A percentile compares a stretch with the other conserved stretches of the same genome.
These are phyloP conservation scores for Siderastrea siderea DNA, from an alignment of 92 coral and sea anemone genomes.

Conservation along the genomic window DNA sequence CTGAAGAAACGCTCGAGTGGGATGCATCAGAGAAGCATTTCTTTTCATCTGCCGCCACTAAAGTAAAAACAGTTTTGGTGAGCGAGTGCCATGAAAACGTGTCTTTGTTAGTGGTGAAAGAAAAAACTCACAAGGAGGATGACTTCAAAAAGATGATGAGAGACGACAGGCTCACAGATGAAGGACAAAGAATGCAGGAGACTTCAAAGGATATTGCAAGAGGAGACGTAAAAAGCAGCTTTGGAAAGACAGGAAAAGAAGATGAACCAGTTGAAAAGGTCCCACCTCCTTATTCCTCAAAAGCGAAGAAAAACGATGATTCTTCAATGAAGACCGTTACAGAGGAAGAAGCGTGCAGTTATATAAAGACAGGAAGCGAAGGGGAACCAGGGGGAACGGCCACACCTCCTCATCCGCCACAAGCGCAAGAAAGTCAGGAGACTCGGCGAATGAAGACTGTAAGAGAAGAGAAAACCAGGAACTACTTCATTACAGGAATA, in stretches of 20 bases:
- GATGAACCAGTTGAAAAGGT: too few relatives aligned
- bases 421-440: too few relatives aligned
- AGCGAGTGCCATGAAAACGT: background rate
- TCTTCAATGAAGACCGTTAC: background rate
- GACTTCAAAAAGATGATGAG: too few relatives aligned
- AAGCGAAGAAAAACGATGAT: background rate
- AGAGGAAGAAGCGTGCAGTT: background rate
- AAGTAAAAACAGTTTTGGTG: background rate
- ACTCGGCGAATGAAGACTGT: too few relatives aligned
- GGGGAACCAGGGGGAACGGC: too few relatives aligned
- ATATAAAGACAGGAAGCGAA: background rate
- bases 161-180: background rate
- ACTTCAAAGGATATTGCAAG: background rate
- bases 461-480: too few relatives aligned
- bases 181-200: background rate
- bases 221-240: background rate
- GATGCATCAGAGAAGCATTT: background rate
- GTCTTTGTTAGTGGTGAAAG: background rate
- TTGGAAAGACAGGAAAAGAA: background rate
- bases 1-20: background rate
- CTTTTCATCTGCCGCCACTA: background rate
- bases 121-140: background rate
- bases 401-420: too few relatives aligned
- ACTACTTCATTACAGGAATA: too few relatives aligned
- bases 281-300: background rate